These are phyloP conservation scores for Coremacera marginata DNA, from an alignment of 2,888 invertebrate genomes.

Conservation along the genomic window DNA sequence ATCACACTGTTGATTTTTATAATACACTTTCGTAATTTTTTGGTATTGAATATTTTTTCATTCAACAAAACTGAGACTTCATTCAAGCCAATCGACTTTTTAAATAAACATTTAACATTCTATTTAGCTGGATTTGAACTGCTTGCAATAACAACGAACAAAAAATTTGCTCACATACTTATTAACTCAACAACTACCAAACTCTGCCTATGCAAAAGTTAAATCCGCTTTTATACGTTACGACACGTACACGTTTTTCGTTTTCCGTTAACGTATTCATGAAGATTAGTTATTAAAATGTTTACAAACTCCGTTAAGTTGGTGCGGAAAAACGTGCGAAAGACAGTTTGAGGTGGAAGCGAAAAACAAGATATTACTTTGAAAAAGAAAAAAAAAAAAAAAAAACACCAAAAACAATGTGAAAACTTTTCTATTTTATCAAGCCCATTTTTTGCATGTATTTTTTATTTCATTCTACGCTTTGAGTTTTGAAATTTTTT, in stretches of 20 bases:
- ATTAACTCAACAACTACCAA: too few relatives aligned
- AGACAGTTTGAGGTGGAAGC: neutral
- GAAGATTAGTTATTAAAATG: constrained; percentile 15
- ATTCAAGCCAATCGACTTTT: too few relatives aligned
- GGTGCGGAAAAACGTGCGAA: neutral
- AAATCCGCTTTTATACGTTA: neutral
- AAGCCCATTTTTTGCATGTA: neutral
- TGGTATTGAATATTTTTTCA: too few relatives aligned
- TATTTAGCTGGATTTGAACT: too few relatives aligned
- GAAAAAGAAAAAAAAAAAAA: neutral
- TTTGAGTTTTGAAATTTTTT: neutral
- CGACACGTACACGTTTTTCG: neutral
- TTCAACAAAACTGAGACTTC: too few relatives aligned
- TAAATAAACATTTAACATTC: too few relatives aligned
- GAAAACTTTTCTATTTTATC: neutral
- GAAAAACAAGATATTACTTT: too few relatives aligned
- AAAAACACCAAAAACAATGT: neutral
- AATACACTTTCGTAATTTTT: too few relatives aligned
- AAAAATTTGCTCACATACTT: too few relatives aligned
- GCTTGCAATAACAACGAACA: too few relatives aligned
- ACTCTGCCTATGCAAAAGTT: too few relatives aligned
- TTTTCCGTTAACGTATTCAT: neutral
- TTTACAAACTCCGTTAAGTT: neutral
- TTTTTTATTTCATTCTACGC: neutral
- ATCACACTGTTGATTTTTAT: too few relatives aligned